phyloP scores from a whole-genome alignment of 1,140 invertebrate species.

The Bemisia tabaci region DNA sequence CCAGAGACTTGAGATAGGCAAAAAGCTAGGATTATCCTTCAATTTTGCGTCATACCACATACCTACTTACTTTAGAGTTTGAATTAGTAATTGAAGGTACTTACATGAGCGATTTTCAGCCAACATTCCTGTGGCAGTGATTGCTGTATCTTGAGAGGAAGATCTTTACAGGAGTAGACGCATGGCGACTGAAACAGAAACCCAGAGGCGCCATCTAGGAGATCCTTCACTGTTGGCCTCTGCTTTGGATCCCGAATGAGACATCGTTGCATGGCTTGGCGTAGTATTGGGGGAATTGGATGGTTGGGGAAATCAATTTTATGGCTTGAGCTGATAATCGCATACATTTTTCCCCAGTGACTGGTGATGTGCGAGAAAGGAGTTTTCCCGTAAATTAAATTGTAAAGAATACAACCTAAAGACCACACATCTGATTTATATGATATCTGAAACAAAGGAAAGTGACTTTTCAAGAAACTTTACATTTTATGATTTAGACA shows the following conservation, averaged over 20 bases:
- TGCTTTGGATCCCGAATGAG: slow-evolving; percentile 20
- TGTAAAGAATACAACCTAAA: slow-evolving; percentile 90
- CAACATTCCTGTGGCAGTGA: neutral
- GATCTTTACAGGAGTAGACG: neutral
- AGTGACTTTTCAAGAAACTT: too few species aligned
- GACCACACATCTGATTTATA: slow-evolving; percentile 96
- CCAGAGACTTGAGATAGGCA: too few species aligned
- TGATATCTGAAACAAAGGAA: slow-evolving; percentile 51
- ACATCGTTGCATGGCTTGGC: slow-evolving; percentile 16
- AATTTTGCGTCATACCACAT: too few species aligned
- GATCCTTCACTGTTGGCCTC: slow-evolving; percentile 20
- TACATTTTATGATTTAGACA: too few species aligned
- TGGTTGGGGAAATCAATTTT: slow-evolving; percentile 54
- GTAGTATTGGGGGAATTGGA: slow-evolving; percentile 15
- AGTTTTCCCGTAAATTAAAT: slow-evolving; percentile 76
- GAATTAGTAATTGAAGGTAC: neutral
- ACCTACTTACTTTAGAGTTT: too few species aligned
- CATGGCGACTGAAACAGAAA: too few species aligned
- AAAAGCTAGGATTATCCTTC: too few species aligned
- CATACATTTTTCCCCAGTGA: slow-evolving; percentile 58
- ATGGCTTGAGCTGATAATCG: slow-evolving; percentile 63
- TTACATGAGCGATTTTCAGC: neutral
- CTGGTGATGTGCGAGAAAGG: slow-evolving; percentile 79
- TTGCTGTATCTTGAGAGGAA: neutral
- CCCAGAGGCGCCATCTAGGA: slow-evolving; percentile 12